phyloP scores from a whole-genome alignment of 2,113 vertebrate species.

The Cinclus cinclus region DNA sequence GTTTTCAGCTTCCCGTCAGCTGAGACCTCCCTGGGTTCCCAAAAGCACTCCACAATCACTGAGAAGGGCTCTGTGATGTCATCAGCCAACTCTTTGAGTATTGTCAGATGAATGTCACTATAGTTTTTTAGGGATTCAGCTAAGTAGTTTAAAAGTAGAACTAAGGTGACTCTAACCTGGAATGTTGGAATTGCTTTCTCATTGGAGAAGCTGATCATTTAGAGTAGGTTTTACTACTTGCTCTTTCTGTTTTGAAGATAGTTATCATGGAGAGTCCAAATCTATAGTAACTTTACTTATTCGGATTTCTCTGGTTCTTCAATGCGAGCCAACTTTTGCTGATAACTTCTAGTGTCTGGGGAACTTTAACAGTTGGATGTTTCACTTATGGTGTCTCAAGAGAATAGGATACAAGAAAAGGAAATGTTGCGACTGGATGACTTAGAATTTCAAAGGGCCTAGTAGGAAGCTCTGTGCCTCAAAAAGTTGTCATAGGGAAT shows the following conservation, averaged over 20 bases:
- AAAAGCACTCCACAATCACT: neutral
- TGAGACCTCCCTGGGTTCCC: neutral
- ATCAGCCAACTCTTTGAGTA: neutral
- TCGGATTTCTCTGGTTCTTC: neutral
- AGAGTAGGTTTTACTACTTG: neutral
- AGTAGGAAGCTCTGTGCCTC: neutral
- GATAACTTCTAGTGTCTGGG: too few relatives aligned
- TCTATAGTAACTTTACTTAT: neutral
- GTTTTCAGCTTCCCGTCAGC: neutral
- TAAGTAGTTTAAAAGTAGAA: neutral
- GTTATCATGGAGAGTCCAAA: neutral
- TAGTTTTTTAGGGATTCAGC: neutral
- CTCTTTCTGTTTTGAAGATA: neutral
- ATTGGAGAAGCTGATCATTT: neutral
- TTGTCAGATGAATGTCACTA: neutral
- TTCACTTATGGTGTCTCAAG: neutral
- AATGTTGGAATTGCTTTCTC: neutral
- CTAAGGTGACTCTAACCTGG: neutral
- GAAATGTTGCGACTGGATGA: neutral
- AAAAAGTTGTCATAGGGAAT: neutral
- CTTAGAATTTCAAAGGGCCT: neutral
- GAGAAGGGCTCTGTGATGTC: too few relatives aligned
- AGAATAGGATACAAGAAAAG: neutral
- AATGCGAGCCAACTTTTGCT: neutral
- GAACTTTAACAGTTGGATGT: too few relatives aligned